Evolutionary conservation across 2,113 vertebrate species (phyloP).

Genomic region (Triplophysa dalaica): DNA sequence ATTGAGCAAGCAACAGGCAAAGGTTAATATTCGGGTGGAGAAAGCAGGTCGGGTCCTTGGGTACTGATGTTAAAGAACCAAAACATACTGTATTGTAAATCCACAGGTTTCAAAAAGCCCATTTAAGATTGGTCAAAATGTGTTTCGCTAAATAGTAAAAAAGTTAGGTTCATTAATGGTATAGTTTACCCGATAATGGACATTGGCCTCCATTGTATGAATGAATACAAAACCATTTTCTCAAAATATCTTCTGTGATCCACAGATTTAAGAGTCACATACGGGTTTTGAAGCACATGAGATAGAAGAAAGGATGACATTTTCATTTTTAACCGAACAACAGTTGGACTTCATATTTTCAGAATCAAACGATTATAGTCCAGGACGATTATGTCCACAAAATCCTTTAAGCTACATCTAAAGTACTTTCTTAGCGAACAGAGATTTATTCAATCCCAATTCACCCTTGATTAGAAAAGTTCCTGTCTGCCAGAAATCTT

Average conservation of each 20-base stretch:
- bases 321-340: too few relatives aligned
- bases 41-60: neutral
- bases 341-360: too few relatives aligned
- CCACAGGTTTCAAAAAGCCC: neutral
- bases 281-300: too few relatives aligned
- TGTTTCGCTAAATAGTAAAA: too few relatives aligned
- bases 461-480: conserved; percentile 23
- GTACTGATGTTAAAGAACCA: neutral
- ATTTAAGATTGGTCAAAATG: neutral
- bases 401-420: neutral
- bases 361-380: too few relatives aligned
- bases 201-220: too few relatives aligned
- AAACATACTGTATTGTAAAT: neutral
- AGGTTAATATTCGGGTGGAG: neutral
- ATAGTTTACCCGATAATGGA: too few relatives aligned
- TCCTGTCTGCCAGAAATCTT: neutral
- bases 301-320: too few relatives aligned
- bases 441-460: neutral
- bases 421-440: neutral
- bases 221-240: too few relatives aligned
- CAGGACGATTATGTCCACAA: neutral
- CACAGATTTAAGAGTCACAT: too few relatives aligned
- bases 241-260: too few relatives aligned
- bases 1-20: neutral
- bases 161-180: too few relatives aligned